Evolutionary conservation across 1,140 invertebrate genomes (phyloP), one percentile per base, ranked within the genome.

Genomic region (Vollenhovia emeryi): DNA sequence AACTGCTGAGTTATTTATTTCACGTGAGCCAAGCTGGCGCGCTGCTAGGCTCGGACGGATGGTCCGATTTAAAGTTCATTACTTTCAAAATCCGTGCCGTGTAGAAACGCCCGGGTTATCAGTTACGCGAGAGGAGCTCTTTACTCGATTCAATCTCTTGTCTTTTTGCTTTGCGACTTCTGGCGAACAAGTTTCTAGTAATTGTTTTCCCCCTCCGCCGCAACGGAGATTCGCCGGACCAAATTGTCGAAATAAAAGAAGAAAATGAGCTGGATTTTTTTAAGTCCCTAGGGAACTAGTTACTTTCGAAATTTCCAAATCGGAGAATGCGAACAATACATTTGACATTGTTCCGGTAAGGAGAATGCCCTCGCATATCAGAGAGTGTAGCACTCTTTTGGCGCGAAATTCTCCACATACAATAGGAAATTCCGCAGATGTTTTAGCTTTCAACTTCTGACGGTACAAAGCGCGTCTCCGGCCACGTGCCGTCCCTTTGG

Each of bases 401-500:
- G 43, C 64, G 27, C 66, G 36, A 57, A 52, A 55, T 57, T 52
- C 66, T 73, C 24, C n/a, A 21, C 24, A 18, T 50, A 82, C 78
- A 82, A 73, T 73, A 57, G 59, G 15, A 76, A 84, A 84, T 76
- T 84, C 71, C 71, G 43, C 43, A 30, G 55, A 50, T 71, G 21
- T 73, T 73, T 52, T 36, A 57, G 30, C 66, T 82, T 71, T 73
- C 78, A 71, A 71, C 18, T 71, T 36, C 3, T 73, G 48, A 71
- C 62, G 62, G n/a, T 45, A 66, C 50, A 82, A 57, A 82, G 50
- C 36, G 27, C 8, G 24, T 71, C 43, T 40, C 24, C 13, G 66
- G 36, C 48, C 43, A 79, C 75, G 60, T 50, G 60, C 62, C 36
- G 36, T 82, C 27, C 24, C 27, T 71, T 59, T 57, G 66, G 18